Evolutionary conservation across 2,888 invertebrate genomes (phyloP).

Genomic region (Lepidonotus clava): DNA sequence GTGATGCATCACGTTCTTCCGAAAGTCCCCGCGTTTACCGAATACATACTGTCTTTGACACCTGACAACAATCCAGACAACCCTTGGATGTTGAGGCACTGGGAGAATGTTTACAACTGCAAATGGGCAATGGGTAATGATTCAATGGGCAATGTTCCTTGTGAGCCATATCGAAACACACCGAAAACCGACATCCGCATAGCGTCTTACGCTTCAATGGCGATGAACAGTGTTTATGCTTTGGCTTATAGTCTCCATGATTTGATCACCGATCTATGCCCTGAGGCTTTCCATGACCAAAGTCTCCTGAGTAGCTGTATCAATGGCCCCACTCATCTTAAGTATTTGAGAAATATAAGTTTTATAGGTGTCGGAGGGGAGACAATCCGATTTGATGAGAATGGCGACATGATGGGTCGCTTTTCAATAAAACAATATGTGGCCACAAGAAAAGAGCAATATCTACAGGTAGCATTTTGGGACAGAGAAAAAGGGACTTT

Average conservation of each 20-base stretch:
- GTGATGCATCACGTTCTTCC: background rate
- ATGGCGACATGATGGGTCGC: background rate
- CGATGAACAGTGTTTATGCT: background rate
- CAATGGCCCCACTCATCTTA: background rate
- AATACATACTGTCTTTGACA: background rate
- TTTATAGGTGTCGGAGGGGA: conserved; percentile 13
- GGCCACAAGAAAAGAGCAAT: background rate
- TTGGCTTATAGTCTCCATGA: background rate
- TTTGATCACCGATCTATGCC: background rate
- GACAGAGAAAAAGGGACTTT: background rate
- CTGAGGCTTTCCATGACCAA: background rate
- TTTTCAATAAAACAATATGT: background rate
- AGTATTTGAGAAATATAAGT: background rate
- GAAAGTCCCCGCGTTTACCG: background rate
- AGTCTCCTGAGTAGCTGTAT: background rate
- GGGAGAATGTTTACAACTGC: conserved; percentile 35
- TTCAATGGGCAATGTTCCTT: background rate
- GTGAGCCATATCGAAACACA: background rate
- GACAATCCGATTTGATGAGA: background rate
- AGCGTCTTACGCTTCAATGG: background rate
- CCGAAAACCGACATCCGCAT: background rate
- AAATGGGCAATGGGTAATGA: background rate
- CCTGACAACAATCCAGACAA: conserved; percentile 34
- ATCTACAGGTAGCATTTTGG: background rate
- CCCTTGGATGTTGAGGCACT: conserved; percentile 45